Evolutionary conservation across 2,888 invertebrate genomes (phyloP).

Genomic region (Erannis defoliaria): DNA sequence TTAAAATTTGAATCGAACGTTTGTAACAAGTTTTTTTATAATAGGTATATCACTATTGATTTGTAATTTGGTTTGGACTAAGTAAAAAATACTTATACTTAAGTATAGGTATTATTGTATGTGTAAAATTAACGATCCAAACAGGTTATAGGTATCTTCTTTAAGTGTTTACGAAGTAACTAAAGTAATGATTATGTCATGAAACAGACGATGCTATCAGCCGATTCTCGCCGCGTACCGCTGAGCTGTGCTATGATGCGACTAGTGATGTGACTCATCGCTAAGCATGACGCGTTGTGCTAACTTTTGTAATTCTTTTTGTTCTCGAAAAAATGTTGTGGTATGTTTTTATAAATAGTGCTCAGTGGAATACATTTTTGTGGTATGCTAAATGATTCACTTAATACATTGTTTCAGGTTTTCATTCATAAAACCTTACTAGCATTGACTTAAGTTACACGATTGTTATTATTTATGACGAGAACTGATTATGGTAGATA

Average conservation of each 20-base stretch:
- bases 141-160: neutral
- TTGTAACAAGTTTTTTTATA: no score
- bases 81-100: no score
- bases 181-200: constrained; percentile 28
- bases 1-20: no score
- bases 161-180: neutral
- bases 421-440: neutral
- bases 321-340: neutral
- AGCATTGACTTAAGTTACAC: neutral
- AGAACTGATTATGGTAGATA: no score
- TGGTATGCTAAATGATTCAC: neutral
- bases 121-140: no score
- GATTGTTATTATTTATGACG: neutral
- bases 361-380: neutral
- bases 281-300: constrained; percentile 26
- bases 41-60: no score
- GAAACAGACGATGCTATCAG: constrained; percentile 39
- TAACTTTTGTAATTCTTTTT: constrained; percentile 9
- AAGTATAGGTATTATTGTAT: no score
- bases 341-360: neutral
- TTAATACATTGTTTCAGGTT: neutral
- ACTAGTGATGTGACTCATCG: constrained; percentile 41
- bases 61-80: no score
- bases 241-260: no score
- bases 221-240: constrained; percentile 25